Evolutionary conservation across 2,888 invertebrate genomes (phyloP), one percentile per base, ranked within the genome.

Genomic region (Saturnia japonica): DNA sequence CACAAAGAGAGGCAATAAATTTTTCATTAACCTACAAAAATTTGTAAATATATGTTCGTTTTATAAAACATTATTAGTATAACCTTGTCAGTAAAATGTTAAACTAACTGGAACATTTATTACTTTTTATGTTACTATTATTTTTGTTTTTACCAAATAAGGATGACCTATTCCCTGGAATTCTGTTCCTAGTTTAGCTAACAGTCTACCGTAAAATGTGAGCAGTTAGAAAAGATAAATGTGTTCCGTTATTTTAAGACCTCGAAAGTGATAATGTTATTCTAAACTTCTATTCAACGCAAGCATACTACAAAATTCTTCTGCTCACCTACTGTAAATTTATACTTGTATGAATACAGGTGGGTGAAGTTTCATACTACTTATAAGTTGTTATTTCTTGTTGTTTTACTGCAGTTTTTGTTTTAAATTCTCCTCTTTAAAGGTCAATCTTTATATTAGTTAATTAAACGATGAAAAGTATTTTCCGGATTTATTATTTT

Each of bases 31-130:
- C n/a, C n/a, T n/a, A n/a, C n/a, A n/a, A n/a, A n/a, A n/a, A n/a
- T n/a, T n/a, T n/a, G n/a, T n/a, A n/a, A n/a, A n/a, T n/a, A n/a
- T n/a, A n/a, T n/a, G n/a, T n/a, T 34, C 2, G 2, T 34, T 34
- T 34, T 34, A 34, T 34, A 34, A 34, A 34, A 34, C 34, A 34
- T 34, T 34, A 34, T 34, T 34, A 34, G 2, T 34, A 34, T 47
- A 34, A 34, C 14, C 60, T 60, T 14, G 60, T 28, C 12, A 40
- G 40, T 40, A 64, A 64, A 64, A 16, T 64, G 40, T 40, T 1
- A 64, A 40, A 64, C 19, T 70, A 54, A 70, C 40, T 40, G 22
- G 40, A 66, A 70, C 47, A 42, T 70, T 70, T 64, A 64, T 64
- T 40, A 16, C 66, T 64, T 66, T 66, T 66, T 22, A 40, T 70